Percentiles rank a stretch among this genome's conserved stretches.
These are phyloP conservation scores for Protonemura montana DNA, from an alignment of 2,888 invertebrate species.

Conservation along the genomic window DNA sequence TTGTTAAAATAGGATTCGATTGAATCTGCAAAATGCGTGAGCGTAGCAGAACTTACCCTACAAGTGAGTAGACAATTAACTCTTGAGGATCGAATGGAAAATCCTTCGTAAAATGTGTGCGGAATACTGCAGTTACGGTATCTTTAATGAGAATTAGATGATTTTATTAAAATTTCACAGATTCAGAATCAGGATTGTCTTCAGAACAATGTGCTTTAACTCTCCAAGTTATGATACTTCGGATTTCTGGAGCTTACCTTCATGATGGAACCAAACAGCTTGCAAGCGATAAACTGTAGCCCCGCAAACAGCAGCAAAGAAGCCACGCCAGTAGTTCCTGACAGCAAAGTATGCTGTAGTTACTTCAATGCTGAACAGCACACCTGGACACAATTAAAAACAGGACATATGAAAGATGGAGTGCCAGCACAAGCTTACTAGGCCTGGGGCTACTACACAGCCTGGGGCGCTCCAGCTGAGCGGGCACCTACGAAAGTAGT, in stretches of 20 bases:
- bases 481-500: no score
- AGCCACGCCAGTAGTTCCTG: conserved; percentile 97
- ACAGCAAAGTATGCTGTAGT: conserved; percentile 99
- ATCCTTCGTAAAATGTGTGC: conserved; percentile 90
- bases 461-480: no score
- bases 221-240: no score
- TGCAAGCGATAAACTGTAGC: conserved; percentile 94
- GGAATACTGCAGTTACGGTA: conserved; percentile 93
- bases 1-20: no score
- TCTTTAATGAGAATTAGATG: conserved; percentile 63
- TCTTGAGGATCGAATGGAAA: conserved; percentile 98
- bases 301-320: conserved; percentile 97
- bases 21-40: no score
- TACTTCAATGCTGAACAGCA: conserved; percentile 98
- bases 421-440: no score
- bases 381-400: conserved; percentile 69
- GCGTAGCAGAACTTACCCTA: conserved; percentile 72
- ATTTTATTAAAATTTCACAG: not conserved
- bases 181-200: no score
- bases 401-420: not conserved
- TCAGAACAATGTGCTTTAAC: no score
- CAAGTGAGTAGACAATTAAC: conserved; percentile 89
- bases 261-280: conserved; percentile 93
- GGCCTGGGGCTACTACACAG: no score
- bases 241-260: no score